A percentile compares a stretch with the other conserved stretches of the same genome.
phyloP scores from a whole-genome alignment of 1,140 invertebrate genomes.

The Apis mellifera region DNA sequence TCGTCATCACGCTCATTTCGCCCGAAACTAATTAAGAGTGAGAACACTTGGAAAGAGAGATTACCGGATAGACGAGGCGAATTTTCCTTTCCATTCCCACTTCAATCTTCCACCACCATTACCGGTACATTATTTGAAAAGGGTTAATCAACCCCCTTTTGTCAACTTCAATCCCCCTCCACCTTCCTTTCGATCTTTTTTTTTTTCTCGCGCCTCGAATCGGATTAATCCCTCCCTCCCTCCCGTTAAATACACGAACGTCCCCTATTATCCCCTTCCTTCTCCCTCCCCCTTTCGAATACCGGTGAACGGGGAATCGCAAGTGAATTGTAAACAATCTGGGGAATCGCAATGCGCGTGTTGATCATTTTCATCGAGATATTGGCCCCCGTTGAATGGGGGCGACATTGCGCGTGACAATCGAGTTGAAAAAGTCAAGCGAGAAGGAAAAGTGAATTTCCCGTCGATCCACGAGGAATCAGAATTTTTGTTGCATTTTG shows the following conservation, averaged over 20 bases:
- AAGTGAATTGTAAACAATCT: neutral
- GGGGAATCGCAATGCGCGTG: neutral
- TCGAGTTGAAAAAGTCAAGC: neutral
- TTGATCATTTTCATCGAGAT: conserved; percentile 5
- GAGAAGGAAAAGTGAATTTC: no score
- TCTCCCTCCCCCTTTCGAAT: no score
- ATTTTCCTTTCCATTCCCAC: neutral
- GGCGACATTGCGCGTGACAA: neutral
- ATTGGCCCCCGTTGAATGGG: neutral
- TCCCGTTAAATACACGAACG: neutral
- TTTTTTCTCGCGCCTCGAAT: neutral
- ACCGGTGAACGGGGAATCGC: no score
- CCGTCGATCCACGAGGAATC: no score
- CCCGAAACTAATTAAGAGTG: conserved; percentile 37
- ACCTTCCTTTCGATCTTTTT: neutral
- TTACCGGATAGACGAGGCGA: neutral
- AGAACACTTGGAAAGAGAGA: conserved; percentile 7
- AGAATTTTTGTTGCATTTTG: no score
- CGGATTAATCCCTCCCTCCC: neutral
- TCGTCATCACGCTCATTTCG: neutral
- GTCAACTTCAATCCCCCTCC: neutral
- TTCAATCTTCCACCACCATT: conserved; percentile 6
- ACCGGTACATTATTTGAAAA: neutral
- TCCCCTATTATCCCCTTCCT: no score
- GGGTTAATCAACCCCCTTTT: neutral